Conservation (phyloP, 2,797 vertebrate genomes). For the Tauraco hartlaubi region DNA sequence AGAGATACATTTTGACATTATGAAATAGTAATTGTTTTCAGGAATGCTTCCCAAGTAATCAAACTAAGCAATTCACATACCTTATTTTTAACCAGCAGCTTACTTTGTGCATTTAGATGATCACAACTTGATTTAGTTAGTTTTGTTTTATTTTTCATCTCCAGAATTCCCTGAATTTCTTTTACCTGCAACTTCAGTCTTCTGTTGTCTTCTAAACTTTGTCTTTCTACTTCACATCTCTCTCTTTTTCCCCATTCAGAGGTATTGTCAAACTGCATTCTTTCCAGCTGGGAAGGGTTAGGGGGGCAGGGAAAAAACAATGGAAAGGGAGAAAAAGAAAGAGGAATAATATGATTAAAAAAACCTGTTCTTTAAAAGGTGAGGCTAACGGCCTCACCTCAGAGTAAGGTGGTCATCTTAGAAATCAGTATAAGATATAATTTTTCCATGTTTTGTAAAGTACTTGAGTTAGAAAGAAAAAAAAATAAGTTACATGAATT, state of each 20-base stretch:
- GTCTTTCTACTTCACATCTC: slow-evolving; percentile 36
- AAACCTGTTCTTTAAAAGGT: accelerated
- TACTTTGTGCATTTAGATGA: background rate
- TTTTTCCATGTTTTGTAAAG: background rate
- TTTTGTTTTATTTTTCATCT: background rate
- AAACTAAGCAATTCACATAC: background rate
- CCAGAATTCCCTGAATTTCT: slow-evolving; percentile 30
- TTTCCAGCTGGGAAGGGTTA: slow-evolving; percentile 48
- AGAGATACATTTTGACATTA: background rate
- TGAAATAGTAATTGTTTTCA: background rate
- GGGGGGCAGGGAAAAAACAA: background rate
- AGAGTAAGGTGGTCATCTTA: background rate
- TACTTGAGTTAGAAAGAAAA: background rate
- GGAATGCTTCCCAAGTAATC: background rate
- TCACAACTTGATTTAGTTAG: background rate
- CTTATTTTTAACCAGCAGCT: background rate
- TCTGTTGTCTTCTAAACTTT: slow-evolving; percentile 61
- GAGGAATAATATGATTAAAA: background rate
- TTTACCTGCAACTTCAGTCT: slow-evolving; percentile 58
- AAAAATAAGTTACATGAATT: background rate
- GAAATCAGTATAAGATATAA: background rate
- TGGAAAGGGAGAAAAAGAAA: background rate
- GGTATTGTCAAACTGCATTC: slow-evolving; percentile 5
- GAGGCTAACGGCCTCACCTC: background rate
- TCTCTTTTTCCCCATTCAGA: slow-evolving; percentile 43